Percentiles rank a stretch among this genome's conserved stretches.
These are phyloP conservation scores for Serripes groenlandicus DNA, from an alignment of 2,888 invertebrate genomes.

Conservation along the genomic window DNA sequence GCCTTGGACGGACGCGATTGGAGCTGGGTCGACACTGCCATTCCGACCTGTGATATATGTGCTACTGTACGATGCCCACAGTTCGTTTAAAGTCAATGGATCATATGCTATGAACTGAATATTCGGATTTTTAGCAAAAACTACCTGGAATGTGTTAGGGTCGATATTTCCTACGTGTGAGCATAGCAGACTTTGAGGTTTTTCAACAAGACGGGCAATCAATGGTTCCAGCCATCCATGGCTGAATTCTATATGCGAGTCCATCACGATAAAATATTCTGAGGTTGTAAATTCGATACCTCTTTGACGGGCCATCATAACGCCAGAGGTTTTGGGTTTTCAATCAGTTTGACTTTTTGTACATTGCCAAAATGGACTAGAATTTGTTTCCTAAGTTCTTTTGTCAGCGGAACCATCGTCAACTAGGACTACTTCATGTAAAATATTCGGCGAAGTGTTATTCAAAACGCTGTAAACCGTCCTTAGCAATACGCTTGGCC, in stretches of 20 bases:
- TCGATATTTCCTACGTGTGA: conserved; percentile 63
- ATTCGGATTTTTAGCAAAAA: neutral
- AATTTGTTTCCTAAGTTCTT: conserved; percentile 21
- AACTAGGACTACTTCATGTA: conserved; percentile 63
- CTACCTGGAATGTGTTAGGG: conserved; percentile 37
- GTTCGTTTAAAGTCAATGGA: conserved; percentile 41
- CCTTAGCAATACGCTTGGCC: conserved; percentile 53
- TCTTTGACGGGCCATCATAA: conserved; percentile 64
- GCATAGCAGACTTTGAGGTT: conserved; percentile 58
- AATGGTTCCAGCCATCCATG: conserved; percentile 69
- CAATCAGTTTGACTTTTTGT: conserved; percentile 49
- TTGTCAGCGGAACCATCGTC: conserved; percentile 63
- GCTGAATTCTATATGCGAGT: conserved; percentile 67
- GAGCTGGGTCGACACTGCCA: conserved; percentile 49
- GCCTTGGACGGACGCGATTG: conserved; percentile 54
- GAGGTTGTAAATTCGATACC: conserved; percentile 55
- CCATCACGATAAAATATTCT: conserved; percentile 63
- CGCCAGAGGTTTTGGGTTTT: conserved; percentile 46
- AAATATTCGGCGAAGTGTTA: conserved; percentile 43
- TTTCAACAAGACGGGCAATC: conserved; percentile 55
- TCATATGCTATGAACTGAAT: conserved; percentile 33
- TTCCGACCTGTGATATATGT: conserved; percentile 32
- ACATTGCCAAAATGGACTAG: conserved; percentile 45
- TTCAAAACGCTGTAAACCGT: conserved; percentile 62
- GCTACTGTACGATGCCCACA: conserved; percentile 37